Evolutionary conservation across 2,888 invertebrate genomes (phyloP), one percentile per base, ranked within the genome.

Genomic region (Scelioninae gen. 2): DNA sequence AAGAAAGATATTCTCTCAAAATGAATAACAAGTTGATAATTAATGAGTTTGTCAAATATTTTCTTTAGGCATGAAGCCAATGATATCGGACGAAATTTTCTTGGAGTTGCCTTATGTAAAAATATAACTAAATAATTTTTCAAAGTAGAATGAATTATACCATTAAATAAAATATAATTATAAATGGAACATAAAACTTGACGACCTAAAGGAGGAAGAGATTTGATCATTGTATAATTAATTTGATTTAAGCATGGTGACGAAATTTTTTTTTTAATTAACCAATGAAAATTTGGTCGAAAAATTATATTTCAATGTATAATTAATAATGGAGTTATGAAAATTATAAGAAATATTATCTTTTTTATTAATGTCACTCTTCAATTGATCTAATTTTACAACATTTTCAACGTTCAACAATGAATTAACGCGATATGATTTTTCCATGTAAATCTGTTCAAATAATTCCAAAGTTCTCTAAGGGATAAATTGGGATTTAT

Each of bases 181-280:
- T n/a, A n/a, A n/a, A n/a, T n/a, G n/a, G n/a, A n/a, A n/a, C n/a
- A n/a, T n/a, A n/a, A n/a, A n/a, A n/a, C n/a, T n/a, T n/a, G n/a
- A n/a, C n/a, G n/a, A n/a, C n/a, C n/a, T n/a, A n/a, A n/a, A n/a
- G n/a, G n/a, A n/a, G n/a, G n/a, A n/a, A n/a, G n/a, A n/a, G n/a
- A n/a, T n/a, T n/a, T n/a, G n/a, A n/a, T n/a, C n/a, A n/a, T n/a
- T n/a, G n/a, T n/a, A 19, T 53, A 37, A 19, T 35, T 4, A 35
- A 53, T 18, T 22, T 35, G 33, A 19, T 53, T 19, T 37, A 53
- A 10, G 2, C 35, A 35, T 16, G 53, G 53, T 15, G 37, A 37
- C 1, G 50, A 15, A 2, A 18, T 16, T 9, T 16, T 16, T 6
- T 53, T 45, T 35, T 35, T n/a, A 35, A 35, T 35, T 35, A 5